phyloP scores from a whole-genome alignment of 2,797 vertebrate genomes.

The Hippocampus kuda region DNA sequence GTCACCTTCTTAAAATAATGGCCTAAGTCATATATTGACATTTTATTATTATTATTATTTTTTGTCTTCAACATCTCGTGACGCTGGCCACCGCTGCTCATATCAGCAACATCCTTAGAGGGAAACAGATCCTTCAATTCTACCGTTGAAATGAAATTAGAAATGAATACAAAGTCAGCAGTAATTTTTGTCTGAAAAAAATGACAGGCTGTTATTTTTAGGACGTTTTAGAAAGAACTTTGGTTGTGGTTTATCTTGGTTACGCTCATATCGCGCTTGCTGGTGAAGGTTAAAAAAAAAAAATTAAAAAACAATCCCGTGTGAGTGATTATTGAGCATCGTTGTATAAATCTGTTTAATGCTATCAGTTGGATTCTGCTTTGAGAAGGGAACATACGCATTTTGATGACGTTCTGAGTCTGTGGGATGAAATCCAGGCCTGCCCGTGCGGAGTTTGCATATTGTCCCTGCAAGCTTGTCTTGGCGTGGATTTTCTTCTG shows the following conservation, averaged over 20 bases:
- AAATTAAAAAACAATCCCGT: not conserved
- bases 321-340: not conserved
- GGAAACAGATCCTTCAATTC: no score
- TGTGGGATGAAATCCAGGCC: not conserved
- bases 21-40: no score
- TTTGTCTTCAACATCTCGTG: no score
- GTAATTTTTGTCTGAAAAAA: no score
- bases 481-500: not conserved
- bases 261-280: not conserved
- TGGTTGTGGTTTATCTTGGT: not conserved
- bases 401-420: not conserved
- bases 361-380: not conserved
- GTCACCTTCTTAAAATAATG: not conserved
- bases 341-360: no score
- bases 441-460: not conserved
- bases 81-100: no score
- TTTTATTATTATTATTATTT: no score
- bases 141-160: no score
- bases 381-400: not conserved
- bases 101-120: no score
- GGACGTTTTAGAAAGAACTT: not conserved
- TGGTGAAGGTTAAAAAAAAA: not conserved
- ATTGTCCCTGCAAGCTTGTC: not conserved
- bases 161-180: no score
- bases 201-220: no score